phyloP scores from a whole-genome alignment of 2,797 vertebrate genomes.

The Discoglossus pictus region DNA sequence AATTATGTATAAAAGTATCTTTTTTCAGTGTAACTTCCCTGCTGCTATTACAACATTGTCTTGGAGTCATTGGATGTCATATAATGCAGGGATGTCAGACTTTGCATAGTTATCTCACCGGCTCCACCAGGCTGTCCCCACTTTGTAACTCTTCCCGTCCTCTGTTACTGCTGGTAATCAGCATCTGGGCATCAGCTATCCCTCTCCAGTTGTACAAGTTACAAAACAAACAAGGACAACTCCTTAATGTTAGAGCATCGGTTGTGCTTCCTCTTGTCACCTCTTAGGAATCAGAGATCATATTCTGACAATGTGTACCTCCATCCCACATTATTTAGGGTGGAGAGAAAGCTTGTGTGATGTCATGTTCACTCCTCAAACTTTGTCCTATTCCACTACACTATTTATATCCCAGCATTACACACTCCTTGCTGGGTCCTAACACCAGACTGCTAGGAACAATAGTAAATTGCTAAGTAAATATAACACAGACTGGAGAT shows the following conservation, averaged over 20 bases:
- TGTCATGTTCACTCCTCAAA: slow-evolving; percentile 73
- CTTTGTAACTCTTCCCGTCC: not conserved
- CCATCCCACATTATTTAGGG: slow-evolving; percentile 64
- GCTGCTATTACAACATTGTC: slow-evolving; percentile 4
- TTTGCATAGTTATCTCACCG: slow-evolving; percentile 16
- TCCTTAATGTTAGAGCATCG: slow-evolving; percentile 10
- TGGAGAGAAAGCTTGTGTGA: slow-evolving; percentile 79
- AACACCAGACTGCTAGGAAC: slow-evolving; percentile 58
- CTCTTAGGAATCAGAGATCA: slow-evolving; percentile 35
- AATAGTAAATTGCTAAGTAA: slow-evolving; percentile 13
- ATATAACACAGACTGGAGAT: not conserved
- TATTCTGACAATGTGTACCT: slow-evolving; percentile 52
- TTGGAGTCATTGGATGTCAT: slow-evolving; percentile 27
- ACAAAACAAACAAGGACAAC: slow-evolving; percentile 6
- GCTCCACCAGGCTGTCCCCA: not conserved
- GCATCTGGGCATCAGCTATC: slow-evolving; percentile 28
- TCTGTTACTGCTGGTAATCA: slow-evolving; percentile 9
- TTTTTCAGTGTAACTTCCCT: slow-evolving; percentile 8
- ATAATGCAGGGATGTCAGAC: slow-evolving; percentile 1
- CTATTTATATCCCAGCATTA: slow-evolving; percentile 66
- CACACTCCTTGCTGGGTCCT: slow-evolving; percentile 67
- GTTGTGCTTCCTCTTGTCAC: slow-evolving; percentile 35
- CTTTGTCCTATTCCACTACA: slow-evolving; percentile 61
- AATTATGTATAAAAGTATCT: not conserved
- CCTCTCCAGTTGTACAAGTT: slow-evolving; percentile 16